Evolutionary conservation across 2,797 vertebrate genomes (phyloP).

Genomic region (Propithecus deckenii): DNA sequence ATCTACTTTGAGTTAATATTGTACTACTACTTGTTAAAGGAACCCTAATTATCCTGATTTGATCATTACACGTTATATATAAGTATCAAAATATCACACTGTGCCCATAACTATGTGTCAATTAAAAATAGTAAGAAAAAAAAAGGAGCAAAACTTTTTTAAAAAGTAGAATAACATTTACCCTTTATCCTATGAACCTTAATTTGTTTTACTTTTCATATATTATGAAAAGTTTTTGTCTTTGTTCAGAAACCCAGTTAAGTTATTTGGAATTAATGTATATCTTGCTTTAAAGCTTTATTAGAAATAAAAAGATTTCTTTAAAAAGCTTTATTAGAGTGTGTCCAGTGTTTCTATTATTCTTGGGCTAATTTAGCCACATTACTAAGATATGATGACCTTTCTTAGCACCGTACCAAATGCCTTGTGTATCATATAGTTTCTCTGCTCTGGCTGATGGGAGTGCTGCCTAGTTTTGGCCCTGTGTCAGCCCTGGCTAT

Average conservation of each 20-base stretch:
- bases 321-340: background rate
- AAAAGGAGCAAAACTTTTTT: background rate
- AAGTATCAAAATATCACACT: background rate
- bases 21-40: constrained; percentile 19
- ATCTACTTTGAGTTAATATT: background rate
- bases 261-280: background rate
- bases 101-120: background rate
- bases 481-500: background rate
- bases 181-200: background rate
- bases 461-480: background rate
- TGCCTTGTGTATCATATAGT: background rate
- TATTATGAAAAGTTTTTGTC: background rate
- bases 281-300: background rate
- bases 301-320: background rate
- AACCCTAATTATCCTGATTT: background rate
- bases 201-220: constrained; percentile 27
- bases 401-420: background rate
- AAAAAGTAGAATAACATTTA: background rate
- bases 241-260: background rate
- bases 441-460: background rate
- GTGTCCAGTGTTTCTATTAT: background rate
- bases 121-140: background rate
- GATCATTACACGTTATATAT: background rate
- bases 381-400: background rate
- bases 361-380: background rate